These are phyloP conservation scores for Drosophila truncata DNA, from an alignment of 1,140 invertebrate genomes.

Conservation along the genomic window DNA sequence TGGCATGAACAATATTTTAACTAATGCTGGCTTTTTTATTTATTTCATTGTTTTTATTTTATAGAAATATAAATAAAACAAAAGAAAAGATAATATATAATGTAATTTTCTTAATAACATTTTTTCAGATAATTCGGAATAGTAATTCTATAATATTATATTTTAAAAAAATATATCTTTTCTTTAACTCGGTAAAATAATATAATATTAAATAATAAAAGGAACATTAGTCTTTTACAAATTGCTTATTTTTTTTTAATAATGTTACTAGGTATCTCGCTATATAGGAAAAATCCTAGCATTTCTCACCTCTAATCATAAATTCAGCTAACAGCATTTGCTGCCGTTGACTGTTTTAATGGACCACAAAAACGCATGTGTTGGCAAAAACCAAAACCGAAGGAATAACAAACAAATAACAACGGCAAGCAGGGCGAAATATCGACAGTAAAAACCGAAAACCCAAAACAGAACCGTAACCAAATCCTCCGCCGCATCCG, in stretches of 20 bases:
- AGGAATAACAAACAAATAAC: constrained; percentile 33
- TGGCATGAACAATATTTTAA: too few relatives aligned
- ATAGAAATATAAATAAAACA: too few relatives aligned
- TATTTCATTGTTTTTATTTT: too few relatives aligned
- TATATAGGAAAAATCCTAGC: background rate
- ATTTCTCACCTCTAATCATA: constrained; percentile 4
- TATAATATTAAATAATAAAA: too few relatives aligned
- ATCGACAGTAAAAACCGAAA: constrained; percentile 52
- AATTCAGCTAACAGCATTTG: constrained; percentile 10
- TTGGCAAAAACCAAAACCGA: constrained; percentile 61
- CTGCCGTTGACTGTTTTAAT: constrained; percentile 64
- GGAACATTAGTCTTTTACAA: background rate
- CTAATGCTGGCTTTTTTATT: too few relatives aligned
- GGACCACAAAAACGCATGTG: constrained; percentile 75
- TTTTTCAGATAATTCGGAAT: too few relatives aligned
- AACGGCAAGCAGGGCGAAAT: constrained; percentile 23
- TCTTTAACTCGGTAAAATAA: too few relatives aligned
- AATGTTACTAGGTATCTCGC: background rate
- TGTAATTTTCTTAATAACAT: too few relatives aligned
- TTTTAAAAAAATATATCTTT: too few relatives aligned
- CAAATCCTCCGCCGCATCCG: constrained; percentile 53
- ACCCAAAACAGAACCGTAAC: constrained; percentile 29
- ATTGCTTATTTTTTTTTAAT: background rate
- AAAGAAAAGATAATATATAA: too few relatives aligned
- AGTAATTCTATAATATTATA: too few relatives aligned